Evolutionary conservation across 1,140 invertebrate genomes (phyloP), one percentile per base, ranked within the genome.

Genomic region (Drosophila willistoni): DNA sequence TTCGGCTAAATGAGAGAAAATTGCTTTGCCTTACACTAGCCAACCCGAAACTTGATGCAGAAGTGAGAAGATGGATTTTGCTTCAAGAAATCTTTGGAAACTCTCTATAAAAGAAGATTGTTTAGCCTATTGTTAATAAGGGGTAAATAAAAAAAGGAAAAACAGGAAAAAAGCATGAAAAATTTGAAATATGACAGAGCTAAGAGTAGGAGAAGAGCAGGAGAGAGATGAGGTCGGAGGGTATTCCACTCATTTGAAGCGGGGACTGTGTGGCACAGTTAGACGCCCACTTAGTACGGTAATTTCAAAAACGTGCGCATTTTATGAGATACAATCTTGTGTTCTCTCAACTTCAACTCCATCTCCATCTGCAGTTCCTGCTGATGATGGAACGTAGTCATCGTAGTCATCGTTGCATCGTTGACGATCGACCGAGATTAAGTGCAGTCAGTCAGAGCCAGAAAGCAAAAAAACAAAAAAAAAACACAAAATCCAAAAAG

Each of bases 281-380:
- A 89, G 84, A 90, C 90, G 85, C 90, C 90, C 90, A 91, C 90
- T 91, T 90, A 90, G 82, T 91, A 91, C 90, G 90, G 84, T 91
- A 91, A 91, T 91, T 90, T 83, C 73, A 62, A 82, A 91, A 91
- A 90, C 90, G 84, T 91, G 90, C 82, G 84, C 82, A 76, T 79
- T 79, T 90, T 86, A 91, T 91, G 85, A 86, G 84, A 86, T 90
- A 85, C 82, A 86, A 91, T 91, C 89, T 85, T 34, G 41, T 33
- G 54, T 56, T 68, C 56, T 66, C 47, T 70, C 44, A 59, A 34
- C 34, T 34, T n/a, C 13, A 34, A 10, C 42, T 59, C 14, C 65
- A 17, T 25, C 66, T 44, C 60, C 44, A 10, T 42, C 12, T 54
- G 36, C 33, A 63, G 51, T 25, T 64, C 29, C 34, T 73, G 63